Conservation (phyloP, 35 echinoderm and acorn worm genomes). For the Chiridota heheva region DNA sequence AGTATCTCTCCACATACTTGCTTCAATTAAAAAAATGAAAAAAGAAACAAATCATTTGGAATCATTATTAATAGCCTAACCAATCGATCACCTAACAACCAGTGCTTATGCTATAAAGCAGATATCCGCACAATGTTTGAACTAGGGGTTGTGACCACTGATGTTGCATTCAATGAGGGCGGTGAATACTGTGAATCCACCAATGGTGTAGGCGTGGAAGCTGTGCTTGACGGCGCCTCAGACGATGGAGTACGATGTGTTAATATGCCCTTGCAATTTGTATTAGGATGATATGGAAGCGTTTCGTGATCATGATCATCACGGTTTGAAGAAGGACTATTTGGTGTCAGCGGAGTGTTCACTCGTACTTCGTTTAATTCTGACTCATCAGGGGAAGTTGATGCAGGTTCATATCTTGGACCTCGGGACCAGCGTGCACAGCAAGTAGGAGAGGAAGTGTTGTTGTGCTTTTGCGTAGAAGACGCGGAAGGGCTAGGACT, state of each 20-base stretch:
- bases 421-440: conserved; percentile 70
- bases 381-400: conserved; percentile 61
- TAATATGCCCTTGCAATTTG: no score
- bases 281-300: conserved; percentile 41
- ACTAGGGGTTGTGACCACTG: conserved; percentile 31
- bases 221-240: conserved; percentile 31
- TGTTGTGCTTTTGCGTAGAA: conserved; percentile 48
- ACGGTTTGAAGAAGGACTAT: conserved; percentile 7
- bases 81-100: neutral
- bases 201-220: conserved; percentile 56
- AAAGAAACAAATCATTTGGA: neutral
- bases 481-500: conserved; percentile 5
- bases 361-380: conserved; percentile 85
- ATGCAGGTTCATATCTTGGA: conserved; percentile 66
- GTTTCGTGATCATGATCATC: conserved; percentile 53
- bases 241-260: conserved; percentile 37
- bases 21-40: conserved; percentile 1
- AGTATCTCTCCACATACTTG: no score
- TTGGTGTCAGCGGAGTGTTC: conserved; percentile 58
- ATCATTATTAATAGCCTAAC: neutral
- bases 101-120: conserved; percentile 68
- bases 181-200: conserved; percentile 20
- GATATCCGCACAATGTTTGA: conserved; percentile 75
- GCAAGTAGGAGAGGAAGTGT: conserved; percentile 57
- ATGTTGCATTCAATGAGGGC: conserved; percentile 29